Conservation (phyloP, 2,113 vertebrate species). For the Bufo gargarizans region DNA sequence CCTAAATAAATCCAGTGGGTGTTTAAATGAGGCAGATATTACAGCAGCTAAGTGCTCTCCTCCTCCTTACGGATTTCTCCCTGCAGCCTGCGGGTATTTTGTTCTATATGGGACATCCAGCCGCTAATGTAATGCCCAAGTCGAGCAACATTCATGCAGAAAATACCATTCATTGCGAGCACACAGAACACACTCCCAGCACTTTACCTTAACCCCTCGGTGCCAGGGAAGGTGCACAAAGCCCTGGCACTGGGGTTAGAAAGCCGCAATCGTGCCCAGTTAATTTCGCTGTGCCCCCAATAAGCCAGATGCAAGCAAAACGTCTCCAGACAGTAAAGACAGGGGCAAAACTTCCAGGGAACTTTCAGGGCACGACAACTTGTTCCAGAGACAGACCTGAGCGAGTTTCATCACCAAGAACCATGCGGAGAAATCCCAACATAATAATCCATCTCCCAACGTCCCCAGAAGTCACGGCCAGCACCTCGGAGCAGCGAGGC, state of each 20-base stretch:
- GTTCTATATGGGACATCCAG: slow-evolving; percentile 52
- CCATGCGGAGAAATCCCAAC: slow-evolving; percentile 1
- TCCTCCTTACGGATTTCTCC: slow-evolving; percentile 61
- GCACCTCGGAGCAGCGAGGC: background rate
- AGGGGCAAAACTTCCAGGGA: background rate
- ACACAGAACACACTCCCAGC: background rate
- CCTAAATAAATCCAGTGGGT: slow-evolving; percentile 68
- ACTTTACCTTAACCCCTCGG: slow-evolving; percentile 1
- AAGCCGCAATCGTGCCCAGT: background rate
- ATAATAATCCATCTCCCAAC: background rate
- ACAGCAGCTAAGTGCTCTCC: slow-evolving; percentile 61
- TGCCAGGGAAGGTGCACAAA: background rate
- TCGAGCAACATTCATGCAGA: background rate
- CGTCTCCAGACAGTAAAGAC: background rate
- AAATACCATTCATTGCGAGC: background rate
- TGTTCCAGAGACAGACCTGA: background rate
- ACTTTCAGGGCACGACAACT: background rate
- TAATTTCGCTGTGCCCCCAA: no score
- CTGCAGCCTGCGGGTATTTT: slow-evolving; percentile 59
- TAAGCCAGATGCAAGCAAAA: background rate
- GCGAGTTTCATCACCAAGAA: background rate
- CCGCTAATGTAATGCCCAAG: slow-evolving; percentile 49
- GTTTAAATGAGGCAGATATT: slow-evolving; percentile 65
- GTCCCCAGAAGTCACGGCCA: background rate
- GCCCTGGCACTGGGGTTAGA: background rate